Evolutionary conservation across 2,113 vertebrate species (phyloP).

Genomic region (Bostrychus sinensis): DNA sequence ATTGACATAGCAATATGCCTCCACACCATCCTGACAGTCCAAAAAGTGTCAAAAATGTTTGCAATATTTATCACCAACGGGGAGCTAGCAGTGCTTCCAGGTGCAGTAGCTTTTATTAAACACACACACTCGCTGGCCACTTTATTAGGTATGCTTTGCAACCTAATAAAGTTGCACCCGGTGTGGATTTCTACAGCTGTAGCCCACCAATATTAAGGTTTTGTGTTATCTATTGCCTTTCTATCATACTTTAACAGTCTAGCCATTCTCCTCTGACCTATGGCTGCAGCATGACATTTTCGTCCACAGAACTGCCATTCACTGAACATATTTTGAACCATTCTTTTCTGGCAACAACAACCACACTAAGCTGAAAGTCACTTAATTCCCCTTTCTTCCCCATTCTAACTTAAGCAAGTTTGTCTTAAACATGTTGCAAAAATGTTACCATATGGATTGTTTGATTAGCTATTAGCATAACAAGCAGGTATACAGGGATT

Average conservation of each 20-base stretch:
- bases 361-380: background rate
- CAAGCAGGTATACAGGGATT: no score
- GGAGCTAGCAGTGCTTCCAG: background rate
- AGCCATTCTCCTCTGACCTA: no score
- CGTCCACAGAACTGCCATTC: no score
- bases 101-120: background rate
- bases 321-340: background rate
- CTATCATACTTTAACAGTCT: no score
- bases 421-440: no score
- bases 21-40: background rate
- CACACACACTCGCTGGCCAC: background rate
- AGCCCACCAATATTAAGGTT: no score
- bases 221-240: no score
- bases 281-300: no score
- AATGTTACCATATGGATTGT: no score
- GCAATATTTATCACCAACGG: background rate
- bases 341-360: background rate
- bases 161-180: background rate
- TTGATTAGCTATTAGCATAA: no score
- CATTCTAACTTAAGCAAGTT: no score
- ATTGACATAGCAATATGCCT: slow-evolving; percentile 8
- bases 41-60: background rate
- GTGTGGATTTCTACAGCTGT: background rate
- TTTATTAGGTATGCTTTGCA: background rate
- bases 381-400: no score